Conservation (phyloP, 2,797 vertebrate genomes). For the Phaenicophaeus curvirostris region DNA sequence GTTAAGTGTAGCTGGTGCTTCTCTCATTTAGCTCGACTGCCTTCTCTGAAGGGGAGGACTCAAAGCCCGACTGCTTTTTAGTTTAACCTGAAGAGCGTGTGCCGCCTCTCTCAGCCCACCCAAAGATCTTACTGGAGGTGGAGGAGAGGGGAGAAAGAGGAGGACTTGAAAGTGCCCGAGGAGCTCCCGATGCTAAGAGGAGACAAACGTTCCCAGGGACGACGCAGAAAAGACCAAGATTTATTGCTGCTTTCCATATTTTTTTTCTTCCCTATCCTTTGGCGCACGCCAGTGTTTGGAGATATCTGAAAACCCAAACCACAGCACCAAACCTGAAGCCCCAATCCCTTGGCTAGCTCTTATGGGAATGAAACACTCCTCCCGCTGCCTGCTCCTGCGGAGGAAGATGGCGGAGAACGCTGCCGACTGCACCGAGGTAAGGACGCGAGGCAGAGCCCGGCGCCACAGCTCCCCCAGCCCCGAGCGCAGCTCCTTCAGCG, state of each 20-base stretch:
- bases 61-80: slow-evolving; percentile 40
- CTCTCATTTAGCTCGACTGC: slow-evolving; percentile 44
- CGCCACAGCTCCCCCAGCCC: background rate
- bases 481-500: background rate
- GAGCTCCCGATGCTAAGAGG: slow-evolving; percentile 54
- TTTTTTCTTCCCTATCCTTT: background rate
- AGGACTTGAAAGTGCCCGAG: slow-evolving; percentile 61
- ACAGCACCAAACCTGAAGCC: slow-evolving; percentile 7
- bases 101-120: slow-evolving; percentile 48
- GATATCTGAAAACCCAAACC: slow-evolving; percentile 15
- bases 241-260: background rate
- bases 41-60: slow-evolving; percentile 45
- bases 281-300: background rate
- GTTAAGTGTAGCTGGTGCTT: slow-evolving; percentile 71
- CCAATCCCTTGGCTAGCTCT: slow-evolving; percentile 79
- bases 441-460: slow-evolving; percentile 47
- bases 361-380: slow-evolving; percentile 99
- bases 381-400: slow-evolving; percentile 96
- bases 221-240: slow-evolving; percentile 48
- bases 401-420: slow-evolving; percentile 95
- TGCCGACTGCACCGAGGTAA: slow-evolving; percentile 91
- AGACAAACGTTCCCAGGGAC: slow-evolving; percentile 63
- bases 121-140: slow-evolving; percentile 57
- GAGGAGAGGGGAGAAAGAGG: slow-evolving; percentile 46
- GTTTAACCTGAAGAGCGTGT: slow-evolving; percentile 43